Conservation (phyloP, 2,797 vertebrate species). For the Myripristis jacobus region DNA sequence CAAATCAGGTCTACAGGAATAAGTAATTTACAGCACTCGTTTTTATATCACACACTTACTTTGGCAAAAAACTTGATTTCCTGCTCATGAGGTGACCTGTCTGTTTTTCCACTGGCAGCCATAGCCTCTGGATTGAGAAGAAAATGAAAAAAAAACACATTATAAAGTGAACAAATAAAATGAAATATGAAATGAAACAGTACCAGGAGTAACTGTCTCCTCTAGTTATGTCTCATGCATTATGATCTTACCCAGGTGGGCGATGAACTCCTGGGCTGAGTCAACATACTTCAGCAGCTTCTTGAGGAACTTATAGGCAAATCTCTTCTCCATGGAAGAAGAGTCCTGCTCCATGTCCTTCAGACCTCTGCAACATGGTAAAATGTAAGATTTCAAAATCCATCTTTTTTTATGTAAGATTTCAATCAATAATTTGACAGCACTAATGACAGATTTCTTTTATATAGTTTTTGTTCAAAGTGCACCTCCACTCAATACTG, state of each 20-base stretch:
- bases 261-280: slow-evolving; percentile 97
- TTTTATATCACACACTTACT: slow-evolving; percentile 78
- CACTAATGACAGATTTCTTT: not conserved
- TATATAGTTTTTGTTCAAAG: not conserved
- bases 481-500: too few relatives aligned
- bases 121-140: slow-evolving; percentile 89
- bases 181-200: not conserved
- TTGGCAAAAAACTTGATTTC: slow-evolving; percentile 99
- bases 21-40: too few relatives aligned
- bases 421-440: not conserved
- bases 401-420: not conserved
- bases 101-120: slow-evolving; percentile 94
- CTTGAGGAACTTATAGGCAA: slow-evolving; percentile 97
- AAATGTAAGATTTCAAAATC: slow-evolving; percentile 2
- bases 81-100: slow-evolving; percentile 95
- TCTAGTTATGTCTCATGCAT: not conserved
- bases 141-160: too few relatives aligned
- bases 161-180: too few relatives aligned
- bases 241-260: slow-evolving; percentile 90
- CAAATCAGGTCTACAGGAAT: not conserved
- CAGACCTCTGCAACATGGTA: slow-evolving; percentile 83
- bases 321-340: slow-evolving; percentile 97
- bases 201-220: not conserved
- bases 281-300: slow-evolving; percentile 98
- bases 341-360: slow-evolving; percentile 94